Evolutionary conservation across 2,113 vertebrate species (phyloP), one percentile per base, ranked within the genome.

Genomic region (Castor canadensis): DNA sequence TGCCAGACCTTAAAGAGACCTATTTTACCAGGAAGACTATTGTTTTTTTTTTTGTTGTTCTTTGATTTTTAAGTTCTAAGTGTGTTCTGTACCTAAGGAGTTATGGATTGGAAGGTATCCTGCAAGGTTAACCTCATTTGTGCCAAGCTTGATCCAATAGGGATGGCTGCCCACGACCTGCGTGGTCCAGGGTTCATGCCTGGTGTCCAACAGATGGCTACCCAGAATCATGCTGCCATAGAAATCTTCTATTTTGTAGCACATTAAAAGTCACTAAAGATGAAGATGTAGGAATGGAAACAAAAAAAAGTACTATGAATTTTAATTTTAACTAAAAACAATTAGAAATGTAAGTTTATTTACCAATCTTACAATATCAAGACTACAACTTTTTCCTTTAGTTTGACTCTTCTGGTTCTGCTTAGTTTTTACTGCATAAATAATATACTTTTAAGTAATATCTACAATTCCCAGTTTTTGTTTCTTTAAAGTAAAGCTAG

Each of bases 311-410:
- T 81, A 91, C 6, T 32, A 45, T 58, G 84, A 76, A 72, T 64
- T 93, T 64, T 88, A 64, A 69, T 94, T 88, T 87, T 82, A 84
- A 69, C 60, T 35, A 38, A 88, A 81, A 76, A 0, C 28, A 87
- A 94, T 73, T 32, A 82, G 40, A 89, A 87, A 90, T 58, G 3
- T 47, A 64, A 89, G 77, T 52, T 67, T 88, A 88, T 72, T 89
- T 86, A 72, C 49, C 38, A 69, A 11, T 62, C 28, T 80, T 94
- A 38, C 26, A 35, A 64, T 58, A 87, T 90, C 16, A 80, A 26
- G 38, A 3, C 45, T 5, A 82, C 15, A 91, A 82, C 5, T 47
- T 67, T 38, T 89, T 40, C 40, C 81, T 77, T 83, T 52, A 87
- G 38, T 83, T 30, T 64, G 26, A 49, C 22, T 83, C 40, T 49